Base-by-base conservation (phyloP, 2,888 invertebrate species). In the Steinernema hermaphroditum region DNA sequence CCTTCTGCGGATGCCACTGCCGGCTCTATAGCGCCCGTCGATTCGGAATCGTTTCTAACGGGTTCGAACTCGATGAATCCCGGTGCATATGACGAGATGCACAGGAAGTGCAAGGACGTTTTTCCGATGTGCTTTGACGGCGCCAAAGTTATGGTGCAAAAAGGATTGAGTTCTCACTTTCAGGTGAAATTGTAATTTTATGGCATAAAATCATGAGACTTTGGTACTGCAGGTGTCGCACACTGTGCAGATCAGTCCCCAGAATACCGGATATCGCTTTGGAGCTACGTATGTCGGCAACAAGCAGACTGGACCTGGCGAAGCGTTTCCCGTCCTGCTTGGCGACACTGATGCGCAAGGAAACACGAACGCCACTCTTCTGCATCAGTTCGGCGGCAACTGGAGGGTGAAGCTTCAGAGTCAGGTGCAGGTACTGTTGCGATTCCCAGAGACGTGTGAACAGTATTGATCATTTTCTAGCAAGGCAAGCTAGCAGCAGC, bases 271-370 rank as follows among this genome's bases (percentile, higher is more conserved):
- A 0, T 90, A 90, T 81, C 92, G 94, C 84, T 93, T 99, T 87
- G 96, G 96, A 71, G 94, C 94, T 14, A 98, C 97, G 2, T 99
- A 95, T 88, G 95, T 97, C 70, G 98, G 98, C 75, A 92, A 93
- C 27, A 93, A 94, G 87, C 94, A 95, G 88, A 41, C 41, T 70
- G 70, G 29, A n/a, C 16, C n/a, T 16, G 22, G 83, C 85, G 12
- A 80, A 89, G 93, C 93, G 0, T 96, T 92, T 88, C 96, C 97
- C 0, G 93, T 98, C 46, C 89, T 98, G 41, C 88, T 96, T 54
- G 97, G 96, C 1, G 97, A 98, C 85, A 92, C 96, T 72, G 96
- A 97, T 88, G 93, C 95, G 0, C 91, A 92, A 68, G 97, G 97
- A 24, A 96, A 96, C 88, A 89, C 97, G 46, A 96, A 94, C 89